Base-by-base conservation (phyloP, 2,888 invertebrate genomes). In the Petrolisthes cinctipes region DNA sequence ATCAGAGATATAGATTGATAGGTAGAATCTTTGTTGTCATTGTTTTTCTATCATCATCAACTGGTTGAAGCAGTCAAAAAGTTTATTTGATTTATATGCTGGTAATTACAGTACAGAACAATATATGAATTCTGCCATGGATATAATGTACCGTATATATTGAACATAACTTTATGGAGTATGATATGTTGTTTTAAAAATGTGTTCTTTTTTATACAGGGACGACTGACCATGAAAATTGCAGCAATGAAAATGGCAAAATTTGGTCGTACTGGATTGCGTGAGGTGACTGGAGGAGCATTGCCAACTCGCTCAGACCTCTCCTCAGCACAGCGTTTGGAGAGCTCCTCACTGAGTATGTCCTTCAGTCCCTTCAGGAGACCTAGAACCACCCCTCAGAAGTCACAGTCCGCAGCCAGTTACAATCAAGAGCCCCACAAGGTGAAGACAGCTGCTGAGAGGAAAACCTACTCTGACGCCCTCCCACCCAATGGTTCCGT, bases 181-280 rank as follows among this genome's bases (percentile, higher is more conserved):
- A 71, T 71, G 71, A 20, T 20, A 4, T 71, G 11, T 4, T 3
- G 17, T 56, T 81, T 57, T 11, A 81, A 17, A 4, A 54, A 54
- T 73, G 51, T 20, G 11, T 56, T 56, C 23, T 71, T 14, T n/a
- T 61, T 17, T 56, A 6, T n/a, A 20, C 81, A 90, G 90, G 90
- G 90, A n/a, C 81, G 90, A 23, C 73, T 90, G 56, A 89, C 89
- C 23, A 86, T 89, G 88, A 90, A 89, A 56, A 90, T 90, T 57
- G 89, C 90, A 5, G 90, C 90, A 57, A 85, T 90, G 88, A 90
- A 90, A 73, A 89, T 90, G 86, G 89, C 90, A 7, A 90, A 90
- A 61, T 90, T 90, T 71, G 90, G 90, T 14, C 82, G 85, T 54
- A 88, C 89, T n/a, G 90, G 89, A 14, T 54, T 90, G 20, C 68